Evolutionary conservation across 2,113 vertebrate genomes (phyloP), one percentile per base, ranked within the genome.

Genomic region (Atractosteus spatula): DNA sequence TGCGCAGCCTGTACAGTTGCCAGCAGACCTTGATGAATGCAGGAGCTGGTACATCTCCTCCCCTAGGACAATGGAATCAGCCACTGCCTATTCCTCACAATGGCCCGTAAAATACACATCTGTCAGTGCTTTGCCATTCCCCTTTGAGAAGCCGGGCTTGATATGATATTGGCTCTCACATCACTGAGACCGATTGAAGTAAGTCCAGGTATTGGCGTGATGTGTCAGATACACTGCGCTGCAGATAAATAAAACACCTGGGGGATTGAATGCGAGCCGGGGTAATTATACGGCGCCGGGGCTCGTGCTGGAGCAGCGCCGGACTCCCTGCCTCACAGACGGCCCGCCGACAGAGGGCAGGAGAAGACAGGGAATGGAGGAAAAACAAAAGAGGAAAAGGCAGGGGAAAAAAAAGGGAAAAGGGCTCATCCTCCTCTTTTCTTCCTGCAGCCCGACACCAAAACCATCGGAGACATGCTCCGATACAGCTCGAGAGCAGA

Each of bases 291-390:
- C 71, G 76, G 75, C 77, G 74, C 79, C 62, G 75, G 61, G 63
- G 13, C 80, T 72, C 13, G 62, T 82, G 17, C 42, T n/a, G 69
- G 69, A 82, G 75, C 6, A 78, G 83, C 68, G 74, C 17, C 75
- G 79, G 72, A 80, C 79, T 16, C 66, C 63, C 86, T 75, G 74
- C 88, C 82, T 66, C 62, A 67, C 80, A 74, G 69, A 84, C 62
- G 84, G 90, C 87, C 74, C 88, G 94, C 96, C 97, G 96, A 96
- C 96, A 99, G 96, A 96, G 96, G 97, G 97, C 96, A 98, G 96
- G 87, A 96, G 87, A 96, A 95, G 92, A 94, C 94, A 94, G 91
- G 92, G 92, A 95, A 96, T 95, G 91, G 7, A 66, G 10, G 41
- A 45, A 16, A 71, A 59, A 71, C 57, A 45, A 62, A 44, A 62